Evolutionary conservation across 2,113 vertebrate species (phyloP), one percentile per base, ranked within the genome.

Genomic region (Chloropsis hardwickii): DNA sequence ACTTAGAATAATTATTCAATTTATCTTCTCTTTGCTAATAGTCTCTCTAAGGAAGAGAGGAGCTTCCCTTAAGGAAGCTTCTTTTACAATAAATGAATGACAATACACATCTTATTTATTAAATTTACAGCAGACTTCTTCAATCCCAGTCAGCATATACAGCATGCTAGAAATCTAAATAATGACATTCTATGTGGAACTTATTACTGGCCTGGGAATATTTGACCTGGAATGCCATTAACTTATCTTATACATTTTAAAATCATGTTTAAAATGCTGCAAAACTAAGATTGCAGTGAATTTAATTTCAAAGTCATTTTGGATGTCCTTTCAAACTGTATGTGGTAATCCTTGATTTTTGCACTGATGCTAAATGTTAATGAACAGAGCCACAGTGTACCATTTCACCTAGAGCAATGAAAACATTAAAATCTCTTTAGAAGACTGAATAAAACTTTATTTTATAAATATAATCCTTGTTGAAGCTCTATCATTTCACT

Each of bases 381-480:
- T 98, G 98, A 98, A 98, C 96, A 97, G 96, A 98, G 86, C 93
- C 95, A 77, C 97, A 96, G 73, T 92, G 95, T 94, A 98, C 97
- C 97, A 90, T 97, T 98, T 98, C 98, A 98, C 97, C 98, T 95
- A 97, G 95, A 98, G 97, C 97, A 98, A 98, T 98, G 97, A 98
- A 98, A 98, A 98, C 98, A 98, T 98, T 98, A 98, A 98, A 98
- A 98, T 98, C 97, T 97, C 98, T 98, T 98, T 87, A 98, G 98
- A 98, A 98, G 98, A 95, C 94, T 97, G 98, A 98, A 98, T 98
- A 98, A 98, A 98, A 98, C 98, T 98, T 98, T 98, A 98, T 98
- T 98, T 98, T 98, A 98, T 98, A 98, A 98, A 98, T 98, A 98
- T 98, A 98, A 98, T 98, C 98, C 98, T 97, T 95, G 96, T 97